Evolutionary conservation across 2,113 vertebrate species (phyloP).

Genomic region (Xenus cinereus): DNA sequence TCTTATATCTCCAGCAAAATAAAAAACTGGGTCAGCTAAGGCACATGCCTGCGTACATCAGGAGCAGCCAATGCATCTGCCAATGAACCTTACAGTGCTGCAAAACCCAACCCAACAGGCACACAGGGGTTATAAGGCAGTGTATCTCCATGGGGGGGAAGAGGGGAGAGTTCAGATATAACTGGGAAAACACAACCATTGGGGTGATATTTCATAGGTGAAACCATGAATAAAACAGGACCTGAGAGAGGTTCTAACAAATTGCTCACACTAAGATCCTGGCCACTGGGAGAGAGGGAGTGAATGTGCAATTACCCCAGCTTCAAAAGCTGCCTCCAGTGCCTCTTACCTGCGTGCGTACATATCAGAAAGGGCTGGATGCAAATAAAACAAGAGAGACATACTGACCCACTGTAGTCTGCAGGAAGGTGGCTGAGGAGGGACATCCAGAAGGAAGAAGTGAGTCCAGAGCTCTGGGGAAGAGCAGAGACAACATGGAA

Average conservation of each 20-base stretch:
- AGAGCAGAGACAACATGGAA: background rate
- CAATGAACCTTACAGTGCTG: background rate
- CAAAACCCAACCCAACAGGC: background rate
- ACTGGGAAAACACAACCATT: background rate
- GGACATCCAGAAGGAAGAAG: background rate
- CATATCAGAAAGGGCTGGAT: background rate
- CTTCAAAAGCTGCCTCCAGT: background rate
- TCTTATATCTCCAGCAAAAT: constrained; percentile 6
- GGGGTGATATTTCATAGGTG: background rate
- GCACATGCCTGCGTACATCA: background rate
- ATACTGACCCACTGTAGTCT: background rate
- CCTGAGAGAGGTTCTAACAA: background rate
- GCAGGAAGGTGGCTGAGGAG: background rate
- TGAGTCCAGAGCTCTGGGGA: background rate
- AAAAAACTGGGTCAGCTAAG: constrained; percentile 41
- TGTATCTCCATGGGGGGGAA: background rate
- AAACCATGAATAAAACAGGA: constrained; percentile 43
- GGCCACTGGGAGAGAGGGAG: background rate
- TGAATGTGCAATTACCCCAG: background rate
- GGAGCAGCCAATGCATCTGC: background rate
- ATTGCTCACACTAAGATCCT: background rate
- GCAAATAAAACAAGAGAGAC: background rate
- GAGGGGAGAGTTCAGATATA: background rate
- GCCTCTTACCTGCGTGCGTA: fast-evolving
- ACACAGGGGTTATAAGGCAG: background rate